Conservation (phyloP, 2,113 vertebrate species). For the Nyctereutes procyonoides region DNA sequence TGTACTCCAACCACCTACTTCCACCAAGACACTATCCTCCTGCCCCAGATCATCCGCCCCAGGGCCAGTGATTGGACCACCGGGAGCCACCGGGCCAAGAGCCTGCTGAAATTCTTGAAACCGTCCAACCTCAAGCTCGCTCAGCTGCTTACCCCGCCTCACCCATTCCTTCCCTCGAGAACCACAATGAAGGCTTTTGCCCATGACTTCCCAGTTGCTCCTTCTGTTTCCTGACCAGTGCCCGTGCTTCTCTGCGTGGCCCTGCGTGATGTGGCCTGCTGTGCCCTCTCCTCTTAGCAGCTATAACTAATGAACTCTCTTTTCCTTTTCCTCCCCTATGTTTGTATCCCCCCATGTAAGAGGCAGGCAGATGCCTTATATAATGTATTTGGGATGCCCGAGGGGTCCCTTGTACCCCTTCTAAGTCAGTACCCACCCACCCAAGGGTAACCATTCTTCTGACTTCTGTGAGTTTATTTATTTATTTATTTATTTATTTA, state of each 20-base stretch:
- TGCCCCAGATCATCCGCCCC: background rate
- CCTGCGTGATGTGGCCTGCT: fast-evolving
- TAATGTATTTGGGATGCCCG: background rate
- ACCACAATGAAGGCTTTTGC: background rate
- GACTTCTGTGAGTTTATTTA: background rate
- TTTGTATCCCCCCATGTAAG: background rate
- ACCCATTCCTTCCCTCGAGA: background rate
- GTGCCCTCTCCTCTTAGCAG: background rate
- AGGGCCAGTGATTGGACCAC: too few relatives aligned
- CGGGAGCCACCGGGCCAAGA: background rate
- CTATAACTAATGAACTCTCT: background rate
- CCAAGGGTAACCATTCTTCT: background rate
- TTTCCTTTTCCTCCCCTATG: background rate
- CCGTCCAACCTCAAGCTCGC: too few relatives aligned
- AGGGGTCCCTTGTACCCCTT: background rate
- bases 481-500: too few relatives aligned
- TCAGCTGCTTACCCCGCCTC: background rate
- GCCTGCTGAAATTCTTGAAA: background rate
- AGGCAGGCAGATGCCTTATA: background rate
- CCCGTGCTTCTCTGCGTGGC: background rate
- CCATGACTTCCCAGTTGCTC: background rate
- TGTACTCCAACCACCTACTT: background rate
- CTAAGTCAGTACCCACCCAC: background rate
- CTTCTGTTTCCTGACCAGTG: background rate
- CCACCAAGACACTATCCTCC: background rate